Evolutionary conservation across 2,888 invertebrate genomes (phyloP).

Genomic region (Cetonia aurata): DNA sequence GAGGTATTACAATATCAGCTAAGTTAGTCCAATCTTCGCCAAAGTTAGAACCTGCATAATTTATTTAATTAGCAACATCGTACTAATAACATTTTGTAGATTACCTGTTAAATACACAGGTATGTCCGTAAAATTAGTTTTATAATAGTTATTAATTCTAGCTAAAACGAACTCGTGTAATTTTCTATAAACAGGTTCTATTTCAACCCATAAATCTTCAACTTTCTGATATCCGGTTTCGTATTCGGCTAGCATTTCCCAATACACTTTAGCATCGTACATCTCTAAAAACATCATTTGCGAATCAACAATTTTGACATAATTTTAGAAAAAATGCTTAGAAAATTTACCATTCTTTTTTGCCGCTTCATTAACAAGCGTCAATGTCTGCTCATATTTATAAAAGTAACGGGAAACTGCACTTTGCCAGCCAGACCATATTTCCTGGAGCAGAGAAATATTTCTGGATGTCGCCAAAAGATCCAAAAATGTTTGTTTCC

Average conservation of each 20-base stretch:
- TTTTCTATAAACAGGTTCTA: constrained; percentile 70
- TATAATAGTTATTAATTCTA: constrained; percentile 67
- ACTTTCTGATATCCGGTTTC: constrained; percentile 69
- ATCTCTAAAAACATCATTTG: constrained; percentile 59
- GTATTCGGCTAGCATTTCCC: constrained; percentile 70
- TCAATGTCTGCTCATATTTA: constrained; percentile 53
- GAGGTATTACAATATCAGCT: constrained; percentile 70
- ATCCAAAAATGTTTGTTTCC: constrained; percentile 45
- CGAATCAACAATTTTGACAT: neutral
- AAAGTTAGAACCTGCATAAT: constrained; percentile 68
- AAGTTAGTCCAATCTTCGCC: constrained; percentile 73
- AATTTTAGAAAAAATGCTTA: constrained; percentile 4
- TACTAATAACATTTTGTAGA: constrained; percentile 51
- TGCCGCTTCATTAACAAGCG: constrained; percentile 56
- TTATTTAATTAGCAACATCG: constrained; percentile 25
- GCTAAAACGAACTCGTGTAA: constrained; percentile 70
- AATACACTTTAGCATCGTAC: constrained; percentile 69
- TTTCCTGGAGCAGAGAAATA: constrained; percentile 49
- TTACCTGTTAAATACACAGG: constrained; percentile 71
- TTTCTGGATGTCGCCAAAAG: constrained; percentile 54
- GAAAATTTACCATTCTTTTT: constrained; percentile 55
- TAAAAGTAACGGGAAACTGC: constrained; percentile 38
- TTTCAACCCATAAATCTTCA: constrained; percentile 70
- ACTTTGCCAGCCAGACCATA: constrained; percentile 58
- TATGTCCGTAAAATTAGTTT: constrained; percentile 64